These are phyloP conservation scores for Lanistes nyassanus DNA, from an alignment of 1,140 invertebrate species.

Conservation along the genomic window DNA sequence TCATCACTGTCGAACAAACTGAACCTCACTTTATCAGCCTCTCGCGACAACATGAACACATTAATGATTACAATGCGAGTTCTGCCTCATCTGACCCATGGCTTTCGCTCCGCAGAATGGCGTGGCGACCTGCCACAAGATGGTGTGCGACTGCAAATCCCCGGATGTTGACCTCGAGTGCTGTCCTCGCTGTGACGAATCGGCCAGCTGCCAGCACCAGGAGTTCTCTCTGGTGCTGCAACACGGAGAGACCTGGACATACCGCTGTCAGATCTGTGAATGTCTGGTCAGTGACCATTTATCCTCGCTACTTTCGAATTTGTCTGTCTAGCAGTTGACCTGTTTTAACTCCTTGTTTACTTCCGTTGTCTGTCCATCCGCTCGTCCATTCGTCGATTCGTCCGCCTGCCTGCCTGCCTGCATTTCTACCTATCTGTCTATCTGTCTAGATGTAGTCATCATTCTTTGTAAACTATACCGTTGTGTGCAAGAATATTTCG, in stretches of 20 bases:
- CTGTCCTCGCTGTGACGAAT: constrained; percentile 82
- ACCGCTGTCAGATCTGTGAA: constrained; percentile 90
- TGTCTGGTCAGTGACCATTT: constrained; percentile 75
- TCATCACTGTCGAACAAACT: no score
- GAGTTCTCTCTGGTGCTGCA: constrained; percentile 79
- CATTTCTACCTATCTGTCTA: background rate
- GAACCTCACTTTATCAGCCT: no score
- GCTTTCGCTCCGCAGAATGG: constrained; percentile 67
- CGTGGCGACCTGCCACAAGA: constrained; percentile 74
- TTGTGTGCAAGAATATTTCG: no score
- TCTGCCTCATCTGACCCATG: no score
- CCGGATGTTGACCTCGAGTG: constrained; percentile 67
- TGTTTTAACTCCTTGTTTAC: background rate
- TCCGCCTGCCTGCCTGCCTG: background rate
- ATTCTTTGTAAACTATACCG: no score
- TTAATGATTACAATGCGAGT: no score
- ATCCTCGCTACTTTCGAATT: no score
- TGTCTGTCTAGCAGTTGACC: no score
- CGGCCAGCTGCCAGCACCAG: constrained; percentile 80
- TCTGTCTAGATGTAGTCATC: background rate
- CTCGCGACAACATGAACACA: no score
- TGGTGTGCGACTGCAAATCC: constrained; percentile 73
- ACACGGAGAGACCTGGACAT: constrained; percentile 86
- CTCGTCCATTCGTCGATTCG: background rate
- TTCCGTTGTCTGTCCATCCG: background rate